Conservation (phyloP, 2,113 vertebrate genomes). For the Sitta europaea region DNA sequence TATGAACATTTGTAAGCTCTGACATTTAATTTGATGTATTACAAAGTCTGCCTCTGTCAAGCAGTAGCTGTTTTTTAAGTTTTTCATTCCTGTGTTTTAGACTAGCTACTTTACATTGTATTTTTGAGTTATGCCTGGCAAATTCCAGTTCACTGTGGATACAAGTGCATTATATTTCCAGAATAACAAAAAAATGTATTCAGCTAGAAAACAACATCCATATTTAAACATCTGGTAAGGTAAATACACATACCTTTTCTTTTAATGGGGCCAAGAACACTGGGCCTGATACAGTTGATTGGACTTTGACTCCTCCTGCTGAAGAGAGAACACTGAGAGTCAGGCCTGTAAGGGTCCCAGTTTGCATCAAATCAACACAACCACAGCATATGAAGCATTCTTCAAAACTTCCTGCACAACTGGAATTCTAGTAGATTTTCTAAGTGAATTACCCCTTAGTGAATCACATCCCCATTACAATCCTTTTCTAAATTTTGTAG, state of each 20-base stretch:
- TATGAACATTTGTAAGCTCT: neutral
- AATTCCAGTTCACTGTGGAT: neutral
- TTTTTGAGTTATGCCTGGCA: neutral
- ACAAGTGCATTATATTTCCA: neutral
- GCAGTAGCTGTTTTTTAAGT: neutral
- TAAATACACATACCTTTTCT: slow-evolving; percentile 85
- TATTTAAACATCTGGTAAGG: neutral
- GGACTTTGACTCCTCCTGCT: slow-evolving; percentile 94
- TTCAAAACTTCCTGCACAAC: neutral
- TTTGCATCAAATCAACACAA: neutral
- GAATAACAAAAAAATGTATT: neutral
- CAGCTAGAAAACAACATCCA: neutral
- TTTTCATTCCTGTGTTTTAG: neutral
- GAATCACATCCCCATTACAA: neutral
- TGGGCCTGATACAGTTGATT: slow-evolving; percentile 94
- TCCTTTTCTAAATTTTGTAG: neutral
- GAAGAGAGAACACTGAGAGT: slow-evolving; percentile 8
- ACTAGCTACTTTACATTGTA: neutral
- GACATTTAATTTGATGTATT: neutral
- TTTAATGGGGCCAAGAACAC: slow-evolving; percentile 92
- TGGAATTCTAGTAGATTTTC: neutral
- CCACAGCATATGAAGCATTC: neutral
- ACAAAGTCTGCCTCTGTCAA: neutral
- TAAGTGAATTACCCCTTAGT: neutral
- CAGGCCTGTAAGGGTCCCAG: neutral